Evolutionary conservation across 2,113 vertebrate species (phyloP).

Genomic region (Oceanodroma tethys): DNA sequence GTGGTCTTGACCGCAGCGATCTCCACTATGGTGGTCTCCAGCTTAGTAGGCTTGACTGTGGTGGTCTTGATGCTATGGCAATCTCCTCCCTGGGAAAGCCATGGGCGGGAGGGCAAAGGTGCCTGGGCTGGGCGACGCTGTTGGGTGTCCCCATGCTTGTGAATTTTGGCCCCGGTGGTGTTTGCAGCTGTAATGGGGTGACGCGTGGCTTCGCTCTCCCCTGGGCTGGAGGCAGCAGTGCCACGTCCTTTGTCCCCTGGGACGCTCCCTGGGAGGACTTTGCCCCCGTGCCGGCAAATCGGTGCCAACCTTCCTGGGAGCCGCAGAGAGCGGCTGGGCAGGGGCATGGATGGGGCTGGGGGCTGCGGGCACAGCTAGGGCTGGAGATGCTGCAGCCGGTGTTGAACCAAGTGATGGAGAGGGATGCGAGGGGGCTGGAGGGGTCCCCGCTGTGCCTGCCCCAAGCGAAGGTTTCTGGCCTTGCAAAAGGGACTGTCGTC

Average conservation of each 20-base stretch:
- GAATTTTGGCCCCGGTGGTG: background rate
- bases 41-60: background rate
- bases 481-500: background rate
- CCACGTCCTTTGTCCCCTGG: background rate
- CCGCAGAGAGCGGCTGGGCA: accelerated
- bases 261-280: background rate
- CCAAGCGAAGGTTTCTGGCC: background rate
- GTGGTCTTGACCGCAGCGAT: accelerated
- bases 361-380: background rate
- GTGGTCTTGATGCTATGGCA: background rate
- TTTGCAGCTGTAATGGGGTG: background rate
- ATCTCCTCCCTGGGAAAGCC: accelerated
- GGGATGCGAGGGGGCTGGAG: background rate
- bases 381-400: background rate
- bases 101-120: background rate
- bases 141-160: background rate
- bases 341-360: background rate
- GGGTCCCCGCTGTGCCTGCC: accelerated
- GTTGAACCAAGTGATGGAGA: accelerated
- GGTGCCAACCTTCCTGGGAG: background rate
- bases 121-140: background rate
- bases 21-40: background rate
- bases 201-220: accelerated
- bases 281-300: accelerated
- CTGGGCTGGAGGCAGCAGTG: background rate